Base-by-base conservation (phyloP, 2,113 vertebrate genomes). In the Larimichthys crocea region DNA sequence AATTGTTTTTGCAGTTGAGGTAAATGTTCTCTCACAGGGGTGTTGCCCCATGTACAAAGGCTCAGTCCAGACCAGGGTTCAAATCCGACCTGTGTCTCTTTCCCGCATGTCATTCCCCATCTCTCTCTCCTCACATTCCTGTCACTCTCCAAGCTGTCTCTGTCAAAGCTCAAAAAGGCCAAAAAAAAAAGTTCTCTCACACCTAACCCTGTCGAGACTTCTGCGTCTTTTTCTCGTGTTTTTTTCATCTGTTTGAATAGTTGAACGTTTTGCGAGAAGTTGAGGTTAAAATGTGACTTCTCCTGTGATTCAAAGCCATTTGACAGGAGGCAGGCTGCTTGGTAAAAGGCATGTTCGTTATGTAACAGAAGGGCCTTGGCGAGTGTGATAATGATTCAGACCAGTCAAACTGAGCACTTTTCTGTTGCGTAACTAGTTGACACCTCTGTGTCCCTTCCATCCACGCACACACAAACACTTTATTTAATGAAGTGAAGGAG, bases 311-410 rank as follows among this genome's bases (percentile, higher is more conserved):
- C 68, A 15, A 73, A 83, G 76, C 56, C 59, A 29, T 77, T 82
- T 50, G 74, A 85, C 75, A 88, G 79, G 77, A 88, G 90, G 87
- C 73, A 24, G 79, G 61, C 87, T 88, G 84, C 80, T 86, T 59
- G 66, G 55, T 80, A 53, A 88, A 77, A 77, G 62, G 20, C 87
- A 42, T 62, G 79, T 56, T 59, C 10, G 66, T 91, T 90, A 82
- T 80, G 75, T 79, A 91, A 91, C 86, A 80, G 56, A 80, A 83
- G 67, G 86, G 71, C 81, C 61, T 75, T 53, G 75, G 73, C 85
- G 84, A 90, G 91, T 83, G 83, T 76, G 85, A 87, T 68, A 52
- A 76, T 93, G 92, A 93, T 79, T 92, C 91, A 93, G 80, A 79
- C 68, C 14, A 26, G 74, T 70, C 76, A 46, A 77, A 88, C 70